These are phyloP conservation scores for Oreocharis arfaki DNA, from an alignment of 2,113 vertebrate species.

Conservation along the genomic window DNA sequence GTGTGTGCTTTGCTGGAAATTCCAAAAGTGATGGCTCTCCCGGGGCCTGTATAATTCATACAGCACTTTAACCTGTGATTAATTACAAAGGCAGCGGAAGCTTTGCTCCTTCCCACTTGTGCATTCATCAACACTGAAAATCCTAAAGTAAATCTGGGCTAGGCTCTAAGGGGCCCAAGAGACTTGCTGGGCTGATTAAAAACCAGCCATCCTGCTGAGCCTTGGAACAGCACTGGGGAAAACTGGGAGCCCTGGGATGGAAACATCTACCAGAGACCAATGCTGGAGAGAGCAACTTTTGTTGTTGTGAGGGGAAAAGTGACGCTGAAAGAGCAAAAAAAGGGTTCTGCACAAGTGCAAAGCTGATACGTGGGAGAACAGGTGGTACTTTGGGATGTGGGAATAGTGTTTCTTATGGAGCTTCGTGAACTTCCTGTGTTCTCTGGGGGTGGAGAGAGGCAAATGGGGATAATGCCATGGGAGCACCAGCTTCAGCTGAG, in stretches of 20 bases:
- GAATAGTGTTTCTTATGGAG: neutral
- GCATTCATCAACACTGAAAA: conserved; percentile 31
- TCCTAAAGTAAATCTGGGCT: conserved; percentile 30
- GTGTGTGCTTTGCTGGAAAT: neutral
- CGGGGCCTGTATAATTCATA: neutral
- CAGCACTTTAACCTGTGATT: conserved; percentile 25
- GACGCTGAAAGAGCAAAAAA: neutral
- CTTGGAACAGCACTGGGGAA: neutral
- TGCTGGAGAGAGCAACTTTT: neutral
- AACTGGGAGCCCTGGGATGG: rapidly evolving
- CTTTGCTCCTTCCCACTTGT: neutral
- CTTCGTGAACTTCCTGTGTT: neutral
- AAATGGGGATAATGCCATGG: too few relatives aligned
- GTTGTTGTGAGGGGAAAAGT: neutral
- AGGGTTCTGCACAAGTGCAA: neutral
- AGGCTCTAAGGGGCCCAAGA: neutral
- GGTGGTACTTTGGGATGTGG: neutral
- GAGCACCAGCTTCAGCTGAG: neutral
- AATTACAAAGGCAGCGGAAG: conserved; percentile 26
- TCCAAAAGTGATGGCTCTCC: neutral
- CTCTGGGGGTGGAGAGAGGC: neutral
- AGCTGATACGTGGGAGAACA: neutral
- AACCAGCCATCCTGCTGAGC: neutral
- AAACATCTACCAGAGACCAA: neutral
- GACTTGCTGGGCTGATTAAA: conserved; percentile 16